Conservation (phyloP, 2,888 invertebrate species). For the Epinotia bilunana region DNA sequence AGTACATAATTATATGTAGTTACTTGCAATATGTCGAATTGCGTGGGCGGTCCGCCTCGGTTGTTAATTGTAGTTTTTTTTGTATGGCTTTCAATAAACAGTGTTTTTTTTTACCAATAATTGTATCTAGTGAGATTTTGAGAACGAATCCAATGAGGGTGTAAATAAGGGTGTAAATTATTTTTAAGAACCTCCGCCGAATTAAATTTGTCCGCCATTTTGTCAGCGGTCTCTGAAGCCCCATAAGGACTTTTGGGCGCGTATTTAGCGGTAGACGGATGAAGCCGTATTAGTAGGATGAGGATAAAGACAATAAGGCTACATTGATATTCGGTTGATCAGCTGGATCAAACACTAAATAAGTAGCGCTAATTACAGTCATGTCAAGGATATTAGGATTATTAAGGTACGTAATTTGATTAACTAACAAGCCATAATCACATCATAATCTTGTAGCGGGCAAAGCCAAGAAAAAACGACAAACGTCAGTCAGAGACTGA, state of each 20-base stretch:
- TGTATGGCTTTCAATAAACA: not conserved
- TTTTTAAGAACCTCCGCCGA: constrained; percentile 50
- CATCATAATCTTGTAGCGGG: not conserved
- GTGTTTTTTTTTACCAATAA: not conserved
- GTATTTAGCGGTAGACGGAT: constrained; percentile 66
- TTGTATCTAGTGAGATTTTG: not conserved
- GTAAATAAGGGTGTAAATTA: constrained; percentile 50
- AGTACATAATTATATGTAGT: not conserved
- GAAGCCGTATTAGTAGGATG: constrained; percentile 66
- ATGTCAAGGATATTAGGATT: constrained; percentile 51
- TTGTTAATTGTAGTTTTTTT: not conserved
- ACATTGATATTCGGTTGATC: constrained; percentile 43
- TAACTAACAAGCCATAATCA: constrained; percentile 13
- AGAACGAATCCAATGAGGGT: not conserved
- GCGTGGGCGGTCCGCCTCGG: not conserved
- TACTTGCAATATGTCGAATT: no score
- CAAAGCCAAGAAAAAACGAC: not conserved
- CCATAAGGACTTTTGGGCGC: constrained; percentile 65
- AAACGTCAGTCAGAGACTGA: constrained; percentile 15
- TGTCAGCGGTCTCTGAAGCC: constrained; percentile 73
- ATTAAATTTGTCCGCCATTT: constrained; percentile 72
- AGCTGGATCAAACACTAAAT: constrained; percentile 34
- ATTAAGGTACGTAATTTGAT: constrained; percentile 19
- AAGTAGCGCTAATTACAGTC: constrained; percentile 57
- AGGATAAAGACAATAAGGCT: constrained; percentile 54